These are phyloP conservation scores for Xanthia togata DNA, from an alignment of 2,888 invertebrate genomes.

Conservation along the genomic window DNA sequence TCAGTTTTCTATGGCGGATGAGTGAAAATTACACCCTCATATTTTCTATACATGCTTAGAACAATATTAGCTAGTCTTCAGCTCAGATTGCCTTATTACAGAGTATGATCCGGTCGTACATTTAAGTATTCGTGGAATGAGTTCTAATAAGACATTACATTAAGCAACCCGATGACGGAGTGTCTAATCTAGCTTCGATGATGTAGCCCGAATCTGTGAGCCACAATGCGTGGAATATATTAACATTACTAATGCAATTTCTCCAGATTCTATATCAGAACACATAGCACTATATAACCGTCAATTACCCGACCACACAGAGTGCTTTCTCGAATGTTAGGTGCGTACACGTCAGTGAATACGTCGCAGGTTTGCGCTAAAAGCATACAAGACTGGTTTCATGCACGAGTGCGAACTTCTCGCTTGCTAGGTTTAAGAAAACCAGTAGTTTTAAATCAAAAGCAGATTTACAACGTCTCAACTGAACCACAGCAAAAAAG, in stretches of 20 bases:
- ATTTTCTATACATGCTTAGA: too few species aligned
- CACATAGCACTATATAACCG: slow-evolving; percentile 7
- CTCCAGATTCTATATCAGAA: slow-evolving; percentile 33
- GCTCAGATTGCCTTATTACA: background rate
- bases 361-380: background rate
- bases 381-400: background rate
- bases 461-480: background rate
- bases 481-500: background rate
- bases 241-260: slow-evolving; percentile 45
- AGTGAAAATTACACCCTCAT: too few species aligned
- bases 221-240: slow-evolving; percentile 36
- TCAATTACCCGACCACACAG: slow-evolving; percentile 17
- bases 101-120: background rate
- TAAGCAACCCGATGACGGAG: background rate
- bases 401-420: background rate
- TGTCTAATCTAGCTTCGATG: background rate
- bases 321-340: slow-evolving; percentile 16
- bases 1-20: too few species aligned
- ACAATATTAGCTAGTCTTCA: background rate
- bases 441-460: background rate
- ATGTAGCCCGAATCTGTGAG: background rate
- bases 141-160: background rate
- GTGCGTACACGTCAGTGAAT: slow-evolving; percentile 1
- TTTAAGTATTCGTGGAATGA: background rate
- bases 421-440: background rate